Evolutionary conservation across 2,113 vertebrate genomes (phyloP).

Genomic region (Athene noctua): DNA sequence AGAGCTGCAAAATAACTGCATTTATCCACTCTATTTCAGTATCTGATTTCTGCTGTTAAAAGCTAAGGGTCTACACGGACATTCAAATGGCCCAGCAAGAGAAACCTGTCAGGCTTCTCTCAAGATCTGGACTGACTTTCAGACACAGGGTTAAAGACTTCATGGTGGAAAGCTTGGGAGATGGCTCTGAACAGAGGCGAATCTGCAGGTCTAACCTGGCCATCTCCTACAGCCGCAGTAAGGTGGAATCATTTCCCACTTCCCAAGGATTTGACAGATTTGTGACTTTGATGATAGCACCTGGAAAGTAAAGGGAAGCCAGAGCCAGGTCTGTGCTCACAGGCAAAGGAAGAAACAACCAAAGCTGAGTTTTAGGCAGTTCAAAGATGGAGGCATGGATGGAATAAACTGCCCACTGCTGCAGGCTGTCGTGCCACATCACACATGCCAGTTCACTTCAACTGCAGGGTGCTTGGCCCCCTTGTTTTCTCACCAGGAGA

Average conservation of each 20-base stretch:
- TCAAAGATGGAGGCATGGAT: background rate
- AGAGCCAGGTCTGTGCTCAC: background rate
- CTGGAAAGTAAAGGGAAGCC: background rate
- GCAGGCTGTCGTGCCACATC: background rate
- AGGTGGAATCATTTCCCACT: background rate
- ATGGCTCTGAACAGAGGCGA: background rate
- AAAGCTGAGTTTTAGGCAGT: background rate
- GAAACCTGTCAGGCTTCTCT: background rate
- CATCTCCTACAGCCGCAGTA: rapidly evolving
- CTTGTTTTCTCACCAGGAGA: background rate
- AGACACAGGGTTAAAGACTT: background rate
- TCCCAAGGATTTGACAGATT: background rate
- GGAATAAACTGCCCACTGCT: background rate
- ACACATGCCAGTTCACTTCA: background rate
- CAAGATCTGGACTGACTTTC: background rate
- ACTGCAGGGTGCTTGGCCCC: background rate
- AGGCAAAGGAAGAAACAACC: background rate
- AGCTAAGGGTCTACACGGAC: background rate
- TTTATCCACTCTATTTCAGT: background rate
- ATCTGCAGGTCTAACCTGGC: background rate
- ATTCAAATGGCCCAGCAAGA: background rate
- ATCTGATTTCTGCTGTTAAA: background rate
- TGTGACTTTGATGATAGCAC: background rate
- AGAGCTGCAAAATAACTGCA: rapidly evolving
- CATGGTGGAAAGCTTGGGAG: background rate